These are phyloP conservation scores for Procavia capensis DNA, from an alignment of 2,113 vertebrate species.

Conservation along the genomic window DNA sequence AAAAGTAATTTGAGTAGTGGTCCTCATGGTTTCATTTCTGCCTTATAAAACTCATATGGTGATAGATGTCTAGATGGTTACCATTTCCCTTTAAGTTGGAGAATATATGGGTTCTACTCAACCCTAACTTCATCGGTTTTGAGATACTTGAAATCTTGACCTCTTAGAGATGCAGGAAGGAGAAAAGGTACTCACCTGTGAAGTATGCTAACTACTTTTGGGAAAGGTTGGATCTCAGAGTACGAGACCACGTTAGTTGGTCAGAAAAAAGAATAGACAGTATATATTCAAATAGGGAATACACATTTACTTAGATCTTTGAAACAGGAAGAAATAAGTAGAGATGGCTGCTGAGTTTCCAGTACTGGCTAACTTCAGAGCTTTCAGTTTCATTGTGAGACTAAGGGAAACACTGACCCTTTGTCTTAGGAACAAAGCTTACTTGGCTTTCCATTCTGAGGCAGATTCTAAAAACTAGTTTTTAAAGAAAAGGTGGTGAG, in stretches of 20 bases:
- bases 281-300: not conserved
- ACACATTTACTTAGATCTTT: not conserved
- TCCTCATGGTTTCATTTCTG: slow-evolving; percentile 44
- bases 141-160: not conserved
- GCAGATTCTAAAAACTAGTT: not conserved
- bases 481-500: not conserved
- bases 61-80: slow-evolving; percentile 7
- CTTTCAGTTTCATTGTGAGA: slow-evolving; percentile 21
- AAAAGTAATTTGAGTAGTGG: slow-evolving; percentile 42
- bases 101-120: not conserved
- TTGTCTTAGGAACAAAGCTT: slow-evolving; percentile 6
- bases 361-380: not conserved
- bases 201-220: slow-evolving; percentile 40
- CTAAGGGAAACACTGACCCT: not conserved
- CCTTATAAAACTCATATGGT: slow-evolving; percentile 10
- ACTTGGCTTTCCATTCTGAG: not conserved
- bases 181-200: not conserved
- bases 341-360: not conserved
- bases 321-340: slow-evolving; percentile 39
- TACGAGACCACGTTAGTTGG: not conserved
- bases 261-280: slow-evolving; percentile 47
- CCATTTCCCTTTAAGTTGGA: slow-evolving; percentile 37
- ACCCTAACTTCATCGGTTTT: not conserved
- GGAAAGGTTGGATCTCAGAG: not conserved
- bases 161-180: not conserved